Conservation (phyloP, 2,888 invertebrate genomes). For the Hirtodrosophila cameraria region DNA sequence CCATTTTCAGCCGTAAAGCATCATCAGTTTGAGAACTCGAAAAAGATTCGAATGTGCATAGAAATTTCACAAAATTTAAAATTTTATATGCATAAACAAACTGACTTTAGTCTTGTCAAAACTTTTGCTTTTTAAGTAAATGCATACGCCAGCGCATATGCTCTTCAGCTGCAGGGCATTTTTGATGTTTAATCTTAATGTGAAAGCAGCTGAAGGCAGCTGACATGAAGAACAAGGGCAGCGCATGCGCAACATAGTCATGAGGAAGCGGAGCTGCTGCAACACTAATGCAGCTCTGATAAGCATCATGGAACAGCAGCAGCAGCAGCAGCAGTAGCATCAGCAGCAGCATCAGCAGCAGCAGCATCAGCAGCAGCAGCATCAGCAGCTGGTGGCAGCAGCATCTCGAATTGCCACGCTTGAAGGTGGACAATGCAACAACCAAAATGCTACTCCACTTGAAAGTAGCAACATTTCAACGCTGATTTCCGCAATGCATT, state of each 20-base stretch:
- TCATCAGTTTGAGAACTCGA: too few species aligned
- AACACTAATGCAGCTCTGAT: conserved; percentile 40
- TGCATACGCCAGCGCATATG: background rate
- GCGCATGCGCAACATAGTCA: conserved; percentile 40
- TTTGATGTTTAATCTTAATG: conserved; percentile 11
- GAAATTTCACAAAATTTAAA: too few species aligned
- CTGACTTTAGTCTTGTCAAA: too few species aligned
- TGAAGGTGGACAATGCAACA: conserved; percentile 35
- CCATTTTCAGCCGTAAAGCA: too few species aligned
- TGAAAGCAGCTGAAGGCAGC: conserved; percentile 15
- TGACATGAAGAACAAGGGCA: conserved; percentile 41
- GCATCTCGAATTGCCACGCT: conserved; percentile 50
- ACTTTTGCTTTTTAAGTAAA: too few species aligned
- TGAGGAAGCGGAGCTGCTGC: conserved; percentile 19
- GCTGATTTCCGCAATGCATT: conserved; percentile 48
- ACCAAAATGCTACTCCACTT: conserved; percentile 45
- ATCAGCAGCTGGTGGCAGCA: conserved; percentile 25
- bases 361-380: too few species aligned
- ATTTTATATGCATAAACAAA: too few species aligned
- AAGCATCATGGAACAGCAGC: conserved; percentile 25
- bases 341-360: too few species aligned
- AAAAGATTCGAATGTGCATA: too few species aligned
- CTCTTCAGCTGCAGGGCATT: background rate
- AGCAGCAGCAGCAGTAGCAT: conserved; percentile 9
- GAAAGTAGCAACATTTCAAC: conserved; percentile 49